These are phyloP conservation scores for Palythoa grandis DNA, from an alignment of 92 coral and sea anemone genomes.

Conservation along the genomic window DNA sequence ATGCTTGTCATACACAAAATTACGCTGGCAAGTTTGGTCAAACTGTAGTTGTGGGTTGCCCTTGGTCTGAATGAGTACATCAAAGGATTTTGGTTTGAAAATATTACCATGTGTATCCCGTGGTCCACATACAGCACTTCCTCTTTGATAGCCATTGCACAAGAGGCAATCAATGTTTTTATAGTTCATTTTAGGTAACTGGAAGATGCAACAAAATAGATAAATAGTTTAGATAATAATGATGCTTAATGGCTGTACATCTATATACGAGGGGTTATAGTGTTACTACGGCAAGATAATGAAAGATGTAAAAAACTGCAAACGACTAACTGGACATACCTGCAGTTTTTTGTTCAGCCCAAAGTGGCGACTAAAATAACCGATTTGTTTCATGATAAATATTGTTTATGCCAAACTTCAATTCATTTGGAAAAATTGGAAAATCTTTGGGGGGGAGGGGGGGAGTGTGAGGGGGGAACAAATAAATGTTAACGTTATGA, in stretches of 20 bases:
- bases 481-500: too few relatives aligned
- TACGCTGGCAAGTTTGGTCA: constrained; percentile 30
- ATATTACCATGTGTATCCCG: not conserved
- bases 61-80: constrained; percentile 39
- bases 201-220: constrained; percentile 28
- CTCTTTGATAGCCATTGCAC: constrained; percentile 57
- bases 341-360: too few relatives aligned
- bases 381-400: too few relatives aligned
- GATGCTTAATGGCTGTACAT: not conserved
- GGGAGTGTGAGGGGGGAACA: too few relatives aligned
- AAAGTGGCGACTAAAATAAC: too few relatives aligned
- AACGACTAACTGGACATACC: too few relatives aligned
- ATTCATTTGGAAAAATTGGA: too few relatives aligned
- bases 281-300: too few relatives aligned
- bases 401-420: too few relatives aligned
- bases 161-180: constrained; percentile 64
- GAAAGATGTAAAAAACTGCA: too few relatives aligned
- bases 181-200: constrained; percentile 43
- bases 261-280: too few relatives aligned
- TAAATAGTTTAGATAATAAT: not conserved
- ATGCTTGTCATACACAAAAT: constrained; percentile 58
- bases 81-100: constrained; percentile 80
- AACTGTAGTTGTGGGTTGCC: not conserved
- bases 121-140: constrained; percentile 67
- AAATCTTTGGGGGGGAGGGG: too few relatives aligned